Percentiles rank a stretch among this genome's conserved stretches.
phyloP scores from a whole-genome alignment of 2,888 invertebrate genomes.

The Drosophila neonasuta region DNA sequence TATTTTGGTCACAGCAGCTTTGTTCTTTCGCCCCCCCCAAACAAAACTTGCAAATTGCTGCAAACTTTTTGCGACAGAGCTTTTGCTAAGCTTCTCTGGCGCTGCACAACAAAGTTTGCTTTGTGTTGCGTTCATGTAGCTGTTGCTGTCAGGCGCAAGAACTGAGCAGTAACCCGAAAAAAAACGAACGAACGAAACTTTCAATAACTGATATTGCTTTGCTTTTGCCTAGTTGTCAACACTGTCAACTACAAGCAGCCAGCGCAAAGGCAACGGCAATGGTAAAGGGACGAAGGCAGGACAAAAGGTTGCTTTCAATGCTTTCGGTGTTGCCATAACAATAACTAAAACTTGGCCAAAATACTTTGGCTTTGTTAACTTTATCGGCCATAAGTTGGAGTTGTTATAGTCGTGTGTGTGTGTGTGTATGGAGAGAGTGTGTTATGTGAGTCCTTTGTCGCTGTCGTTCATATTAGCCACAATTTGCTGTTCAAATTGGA shows the following conservation, averaged over 20 bases:
- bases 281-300: constrained; percentile 1
- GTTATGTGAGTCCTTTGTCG: constrained; percentile 1
- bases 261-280: neutral
- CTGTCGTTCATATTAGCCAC: constrained; percentile 7
- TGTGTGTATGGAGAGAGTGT: neutral
- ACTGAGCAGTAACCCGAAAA: constrained; percentile 28
- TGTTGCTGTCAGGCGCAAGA: constrained; percentile 38
- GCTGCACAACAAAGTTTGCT: constrained; percentile 25
- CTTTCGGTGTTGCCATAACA: constrained; percentile 56
- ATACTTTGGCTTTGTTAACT: constrained; percentile 50
- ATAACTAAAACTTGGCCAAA: constrained; percentile 51
- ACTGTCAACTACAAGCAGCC: constrained; percentile 28
- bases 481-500: constrained; percentile 4
- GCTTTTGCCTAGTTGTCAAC: constrained; percentile 45
- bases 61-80: constrained; percentile 36
- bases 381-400: constrained; percentile 43
- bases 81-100: neutral
- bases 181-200: constrained; percentile 28
- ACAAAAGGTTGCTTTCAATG: constrained; percentile 16
- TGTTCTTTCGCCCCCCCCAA: constrained; percentile 3
- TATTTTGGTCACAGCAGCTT: constrained; percentile 25
- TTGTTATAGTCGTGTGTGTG: neutral
- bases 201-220: constrained; percentile 55
- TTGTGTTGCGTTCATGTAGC: constrained; percentile 21
- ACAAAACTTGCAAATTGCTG: constrained; percentile 28